Conservation (phyloP, 2,797 vertebrate species). For the Danio albolineatus region DNA sequence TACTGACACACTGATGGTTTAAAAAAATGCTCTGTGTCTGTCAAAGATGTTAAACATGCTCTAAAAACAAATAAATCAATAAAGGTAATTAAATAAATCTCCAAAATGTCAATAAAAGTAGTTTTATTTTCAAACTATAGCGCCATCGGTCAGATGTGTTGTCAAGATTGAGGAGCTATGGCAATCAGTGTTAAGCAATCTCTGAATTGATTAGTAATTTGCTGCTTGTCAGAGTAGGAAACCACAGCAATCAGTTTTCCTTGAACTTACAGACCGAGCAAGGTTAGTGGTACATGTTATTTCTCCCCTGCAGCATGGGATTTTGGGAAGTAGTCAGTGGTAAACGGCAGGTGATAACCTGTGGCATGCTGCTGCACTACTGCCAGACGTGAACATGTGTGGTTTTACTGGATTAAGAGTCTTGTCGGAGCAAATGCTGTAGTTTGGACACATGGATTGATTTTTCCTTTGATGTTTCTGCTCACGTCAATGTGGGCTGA, state of each 20-base stretch:
- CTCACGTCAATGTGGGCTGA: background rate
- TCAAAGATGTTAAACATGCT: background rate
- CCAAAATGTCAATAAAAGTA: background rate
- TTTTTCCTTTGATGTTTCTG: slow-evolving; percentile 19
- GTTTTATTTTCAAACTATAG: slow-evolving; percentile 2
- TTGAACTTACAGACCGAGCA: slow-evolving; percentile 33
- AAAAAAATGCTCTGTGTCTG: background rate
- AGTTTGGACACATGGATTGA: slow-evolving; percentile 20
- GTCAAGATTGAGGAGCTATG: slow-evolving; percentile 37
- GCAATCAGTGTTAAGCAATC: slow-evolving; percentile 47
- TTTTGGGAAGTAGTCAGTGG: slow-evolving; percentile 27
- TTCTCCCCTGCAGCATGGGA: slow-evolving; percentile 32
- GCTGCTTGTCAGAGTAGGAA: slow-evolving; percentile 53
- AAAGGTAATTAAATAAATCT: background rate
- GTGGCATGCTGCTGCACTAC: slow-evolving; percentile 27
- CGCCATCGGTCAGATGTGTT: slow-evolving; percentile 39
- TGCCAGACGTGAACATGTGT: slow-evolving; percentile 35
- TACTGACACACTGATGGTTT: background rate
- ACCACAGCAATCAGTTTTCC: slow-evolving; percentile 52
- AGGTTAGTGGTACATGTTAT: slow-evolving; percentile 39
- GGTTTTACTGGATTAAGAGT: slow-evolving; percentile 38
- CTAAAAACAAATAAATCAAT: background rate
- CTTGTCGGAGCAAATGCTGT: slow-evolving; percentile 9
- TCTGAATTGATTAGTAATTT: slow-evolving; percentile 53
- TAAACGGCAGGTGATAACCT: slow-evolving; percentile 34